Percentiles rank a stretch among this genome's conserved stretches.
Evolutionary conservation across 2,888 invertebrate species (phyloP).

Genomic region (Gastrophysa polygoni): DNA sequence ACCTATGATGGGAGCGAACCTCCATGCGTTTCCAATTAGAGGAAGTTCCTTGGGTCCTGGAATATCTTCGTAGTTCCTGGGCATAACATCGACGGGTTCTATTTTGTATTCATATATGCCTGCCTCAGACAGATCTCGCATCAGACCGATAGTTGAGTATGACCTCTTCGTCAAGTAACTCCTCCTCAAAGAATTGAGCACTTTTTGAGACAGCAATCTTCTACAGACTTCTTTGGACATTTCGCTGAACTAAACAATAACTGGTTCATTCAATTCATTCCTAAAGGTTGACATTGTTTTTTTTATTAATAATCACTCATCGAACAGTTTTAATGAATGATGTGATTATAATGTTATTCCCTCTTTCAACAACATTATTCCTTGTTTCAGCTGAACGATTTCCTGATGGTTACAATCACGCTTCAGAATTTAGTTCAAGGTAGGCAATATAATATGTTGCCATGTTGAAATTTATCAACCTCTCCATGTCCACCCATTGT

Average conservation of each 20-base stretch:
- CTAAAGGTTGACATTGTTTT: too few species aligned
- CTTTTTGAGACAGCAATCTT: constrained; percentile 17
- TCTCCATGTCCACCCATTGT: neutral
- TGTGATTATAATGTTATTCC: too few species aligned
- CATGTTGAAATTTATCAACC: neutral
- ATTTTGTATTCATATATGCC: constrained; percentile 29
- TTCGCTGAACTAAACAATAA: constrained; percentile 17
- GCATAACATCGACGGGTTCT: constrained; percentile 33
- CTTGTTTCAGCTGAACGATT: neutral
- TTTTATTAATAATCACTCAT: too few species aligned
- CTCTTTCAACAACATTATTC: neutral
- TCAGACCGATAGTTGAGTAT: constrained; percentile 51
- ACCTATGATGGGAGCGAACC: constrained; percentile 75
- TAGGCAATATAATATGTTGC: too few species aligned
- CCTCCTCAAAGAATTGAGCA: constrained; percentile 11
- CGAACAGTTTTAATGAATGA: too few species aligned
- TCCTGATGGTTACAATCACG: neutral
- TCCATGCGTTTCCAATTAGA: constrained; percentile 79
- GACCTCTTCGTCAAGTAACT: constrained; percentile 42
- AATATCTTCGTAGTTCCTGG: constrained; percentile 66
- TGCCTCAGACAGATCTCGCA: constrained; percentile 39
- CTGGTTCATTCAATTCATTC: too few species aligned
- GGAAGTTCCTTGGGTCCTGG: constrained; percentile 79
- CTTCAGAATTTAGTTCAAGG: neutral
- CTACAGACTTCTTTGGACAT: constrained; percentile 29